These are phyloP conservation scores for Drosophila subobscura DNA, from an alignment of 1,140 invertebrate species.

Conservation along the genomic window DNA sequence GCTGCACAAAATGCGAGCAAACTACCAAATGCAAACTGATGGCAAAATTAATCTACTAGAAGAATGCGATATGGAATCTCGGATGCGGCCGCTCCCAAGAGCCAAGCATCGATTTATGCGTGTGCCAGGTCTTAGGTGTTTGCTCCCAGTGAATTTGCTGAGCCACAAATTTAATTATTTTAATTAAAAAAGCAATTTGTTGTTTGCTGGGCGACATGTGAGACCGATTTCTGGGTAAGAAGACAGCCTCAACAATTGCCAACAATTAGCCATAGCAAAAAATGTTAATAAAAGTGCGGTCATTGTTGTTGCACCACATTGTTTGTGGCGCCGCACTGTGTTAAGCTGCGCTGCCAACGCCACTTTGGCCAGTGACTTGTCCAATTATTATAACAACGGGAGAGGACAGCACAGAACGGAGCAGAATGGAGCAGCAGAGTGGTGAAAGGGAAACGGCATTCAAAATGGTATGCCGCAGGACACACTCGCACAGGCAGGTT, in stretches of 20 bases:
- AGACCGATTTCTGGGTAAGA: slow-evolving; percentile 39
- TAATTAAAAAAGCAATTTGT: slow-evolving; percentile 70
- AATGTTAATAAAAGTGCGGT: slow-evolving; percentile 68
- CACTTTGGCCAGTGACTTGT: slow-evolving; percentile 76
- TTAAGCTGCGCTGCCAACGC: slow-evolving; percentile 56
- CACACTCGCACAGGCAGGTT: slow-evolving; percentile 48
- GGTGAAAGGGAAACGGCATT: slow-evolving; percentile 46
- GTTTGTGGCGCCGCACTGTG: slow-evolving; percentile 16
- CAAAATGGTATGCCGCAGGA: slow-evolving; percentile 75
- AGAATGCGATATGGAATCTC: neutral
- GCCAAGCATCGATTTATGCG: too few species aligned
- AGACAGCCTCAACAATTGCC: slow-evolving; percentile 67
- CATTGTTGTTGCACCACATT: slow-evolving; percentile 38
- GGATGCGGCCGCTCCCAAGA: too few species aligned
- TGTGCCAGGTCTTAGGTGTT: too few species aligned
- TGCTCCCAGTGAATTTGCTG: too few species aligned
- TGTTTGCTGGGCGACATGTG: slow-evolving; percentile 37
- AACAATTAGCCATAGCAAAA: slow-evolving; percentile 56
- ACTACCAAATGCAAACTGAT: slow-evolving; percentile 32
- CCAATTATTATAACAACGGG: slow-evolving; percentile 77
- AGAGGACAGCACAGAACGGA: neutral
- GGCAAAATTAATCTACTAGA: slow-evolving; percentile 33
- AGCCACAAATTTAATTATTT: slow-evolving; percentile 39
- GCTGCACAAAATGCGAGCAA: slow-evolving; percentile 4
- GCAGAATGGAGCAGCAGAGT: neutral